Evolutionary conservation across 1,140 invertebrate genomes (phyloP), one percentile per base, ranked within the genome.

Genomic region (Formica exsecta): DNA sequence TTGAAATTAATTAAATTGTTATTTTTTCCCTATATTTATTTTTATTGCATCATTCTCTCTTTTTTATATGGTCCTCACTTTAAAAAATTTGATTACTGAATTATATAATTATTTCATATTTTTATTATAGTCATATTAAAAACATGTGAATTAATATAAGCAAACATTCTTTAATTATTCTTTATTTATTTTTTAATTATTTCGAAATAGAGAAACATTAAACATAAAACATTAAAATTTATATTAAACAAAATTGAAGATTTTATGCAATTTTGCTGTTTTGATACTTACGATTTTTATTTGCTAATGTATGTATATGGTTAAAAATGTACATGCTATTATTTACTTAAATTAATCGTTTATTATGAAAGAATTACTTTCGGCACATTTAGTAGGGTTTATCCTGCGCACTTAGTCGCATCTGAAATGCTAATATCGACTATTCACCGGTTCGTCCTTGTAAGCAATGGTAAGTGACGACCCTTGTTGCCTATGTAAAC

Each of bases 351-450:
- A 74, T 62, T 61, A 83, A 74, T 74, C 57, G 68, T 70, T 80
- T 68, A 64, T 73, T 61, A 74, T n/a, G 68, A 25, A 29, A 73
- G n/a, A 25, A 61, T 70, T 57, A n/a, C 54, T 74, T 74, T 61
- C 54, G 38, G 51, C 6, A 32, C 36, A 75, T 29, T 9, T 22
- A 25, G 38, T 41, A 8, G 65, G 71, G 66, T 77, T 85, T 57
- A 41, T 66, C 48, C 8, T 25, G 25, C 64, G 59, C 41, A 76
- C 61, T 64, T 76, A 51, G 61, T 11, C 36, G 38, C 51, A 88
- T 85, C 84, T 85, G 59, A 75, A 87, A 88, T 89, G 86, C 79
- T 85, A 88, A 89, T 85, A 85, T 85, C 79, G 57, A 75, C n/a
- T 41, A 44, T 77, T 80, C 29, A 38, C 19, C 38, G 74, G 36